A percentile compares a stretch with the other conserved stretches of the same genome.
Evolutionary conservation across 2,888 invertebrate genomes (phyloP).

Genomic region (Sclerodermus sp.): DNA sequence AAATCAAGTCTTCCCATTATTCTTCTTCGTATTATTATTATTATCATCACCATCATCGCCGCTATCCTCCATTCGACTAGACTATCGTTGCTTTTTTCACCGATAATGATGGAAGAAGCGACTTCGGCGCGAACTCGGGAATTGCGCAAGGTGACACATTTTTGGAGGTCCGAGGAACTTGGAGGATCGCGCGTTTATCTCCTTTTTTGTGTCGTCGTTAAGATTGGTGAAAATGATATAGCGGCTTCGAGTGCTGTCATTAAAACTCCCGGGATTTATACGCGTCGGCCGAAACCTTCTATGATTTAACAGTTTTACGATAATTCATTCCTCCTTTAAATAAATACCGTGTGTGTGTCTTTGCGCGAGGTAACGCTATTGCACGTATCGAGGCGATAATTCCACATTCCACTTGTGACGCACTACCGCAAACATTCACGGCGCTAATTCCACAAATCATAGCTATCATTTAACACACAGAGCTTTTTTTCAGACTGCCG

Average conservation of each 20-base stretch:
- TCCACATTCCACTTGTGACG: constrained; percentile 20
- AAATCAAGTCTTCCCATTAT: too few species aligned
- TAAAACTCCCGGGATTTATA: constrained; percentile 20
- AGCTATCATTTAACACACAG: constrained; percentile 5
- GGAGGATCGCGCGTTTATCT: background rate
- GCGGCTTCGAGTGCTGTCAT: constrained; percentile 13
- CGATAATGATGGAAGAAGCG: too few species aligned
- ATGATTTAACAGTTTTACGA: constrained; percentile 17
- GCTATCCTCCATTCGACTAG: too few species aligned
- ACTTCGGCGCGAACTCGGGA: too few species aligned
- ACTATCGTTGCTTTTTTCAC: too few species aligned
- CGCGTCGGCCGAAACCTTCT: constrained; percentile 12
- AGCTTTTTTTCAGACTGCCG: constrained; percentile 1
- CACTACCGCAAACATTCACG: constrained; percentile 23
- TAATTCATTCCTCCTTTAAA: background rate
- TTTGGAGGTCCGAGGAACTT: background rate
- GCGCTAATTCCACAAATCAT: constrained; percentile 20
- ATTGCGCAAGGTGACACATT: too few species aligned
- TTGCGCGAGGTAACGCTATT: background rate
- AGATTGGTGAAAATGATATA: constrained; percentile 3
- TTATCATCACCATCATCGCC: too few species aligned
- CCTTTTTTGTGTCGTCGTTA: background rate
- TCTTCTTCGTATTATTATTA: too few species aligned
- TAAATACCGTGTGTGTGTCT: background rate
- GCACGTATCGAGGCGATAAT: constrained; percentile 1